Base-by-base conservation (phyloP, 2,113 vertebrate genomes). In the Acanthochromis polyacanthus region DNA sequence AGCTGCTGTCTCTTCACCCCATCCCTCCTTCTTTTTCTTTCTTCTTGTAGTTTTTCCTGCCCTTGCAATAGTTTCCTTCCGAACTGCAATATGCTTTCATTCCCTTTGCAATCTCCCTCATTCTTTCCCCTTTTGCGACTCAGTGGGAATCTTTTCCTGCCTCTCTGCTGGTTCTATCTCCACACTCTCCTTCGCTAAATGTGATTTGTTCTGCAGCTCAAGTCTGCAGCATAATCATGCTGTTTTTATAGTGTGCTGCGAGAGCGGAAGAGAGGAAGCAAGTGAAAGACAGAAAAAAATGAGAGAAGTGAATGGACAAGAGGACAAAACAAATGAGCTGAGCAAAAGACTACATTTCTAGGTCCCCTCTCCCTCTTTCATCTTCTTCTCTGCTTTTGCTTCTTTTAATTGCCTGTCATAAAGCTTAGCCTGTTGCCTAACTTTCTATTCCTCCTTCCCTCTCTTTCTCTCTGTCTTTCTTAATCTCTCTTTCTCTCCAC, bases 201-300 rank as follows among this genome's bases (percentile, higher is more conserved):
- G 88, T 90, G 93, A 94, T 93, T 94, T 93, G 92, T 93, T 93
- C 93, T 93, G 93, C 91, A 89, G 92, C 92, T 94, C 92, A 92
- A 89, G 88, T 89, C 88, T 88, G 89, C 80, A 32, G 88, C 87
- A 90, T 89, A 92, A 93, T 93, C 88, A 60, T 58, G 40, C 81
- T 75, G 88, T 88, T 89, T 89, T 89, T 81, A 75, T 85, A 68
- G 83, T 56, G 66, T 65, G 87, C 71, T 4, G 78, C 62, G 57
- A 74, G 79, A 87, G 60, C 23, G 52, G 77, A 78, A 83, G 81
- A 85, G 74, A 78, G 80, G 77, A 70, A 79, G 84, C 22, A 79
- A 66, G 68, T 73, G 60, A 45, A 66, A 71, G 77, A 72, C 52
- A 23, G 23, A 17, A 53, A 66, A 73, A 71, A 71, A 52, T 10